Evolutionary conservation across 2,797 vertebrate genomes (phyloP).

Genomic region (Gymnoscopelus microlampas): DNA sequence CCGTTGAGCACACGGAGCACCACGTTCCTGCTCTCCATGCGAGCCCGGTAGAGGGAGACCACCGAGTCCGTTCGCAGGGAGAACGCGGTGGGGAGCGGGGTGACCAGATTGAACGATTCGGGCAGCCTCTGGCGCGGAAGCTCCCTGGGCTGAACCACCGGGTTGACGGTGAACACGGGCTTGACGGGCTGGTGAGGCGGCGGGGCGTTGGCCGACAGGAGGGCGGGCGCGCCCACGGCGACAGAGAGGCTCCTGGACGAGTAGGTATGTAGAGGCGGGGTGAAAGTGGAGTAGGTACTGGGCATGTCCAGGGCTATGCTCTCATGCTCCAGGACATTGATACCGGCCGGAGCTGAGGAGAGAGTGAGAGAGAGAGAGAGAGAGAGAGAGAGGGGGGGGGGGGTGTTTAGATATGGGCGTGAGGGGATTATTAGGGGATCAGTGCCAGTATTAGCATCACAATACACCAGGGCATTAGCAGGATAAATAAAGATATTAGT

Average conservation of each 20-base stretch:
- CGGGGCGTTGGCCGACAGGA: background rate
- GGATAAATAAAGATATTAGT: background rate
- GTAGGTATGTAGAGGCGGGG: slow-evolving; percentile 24
- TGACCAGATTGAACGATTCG: slow-evolving; percentile 81
- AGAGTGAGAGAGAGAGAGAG: slow-evolving; percentile 4
- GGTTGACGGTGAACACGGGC: slow-evolving; percentile 38
- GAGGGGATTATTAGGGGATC: background rate
- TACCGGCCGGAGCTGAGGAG: slow-evolving; percentile 75
- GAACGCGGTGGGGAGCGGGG: slow-evolving; percentile 71
- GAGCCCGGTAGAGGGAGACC: slow-evolving; percentile 80
- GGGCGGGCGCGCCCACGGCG: slow-evolving; percentile 11
- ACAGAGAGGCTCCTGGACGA: slow-evolving; percentile 35
- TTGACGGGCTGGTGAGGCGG: slow-evolving; percentile 8
- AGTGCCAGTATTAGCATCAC: slow-evolving; percentile 4
- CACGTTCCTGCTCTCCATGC: slow-evolving; percentile 84
- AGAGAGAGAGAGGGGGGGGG: no score
- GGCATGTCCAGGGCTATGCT: slow-evolving; percentile 77
- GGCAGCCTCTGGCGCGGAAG: slow-evolving; percentile 81
- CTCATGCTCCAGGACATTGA: slow-evolving; percentile 83
- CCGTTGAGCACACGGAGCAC: slow-evolving; percentile 82
- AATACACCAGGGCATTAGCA: background rate
- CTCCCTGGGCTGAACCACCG: slow-evolving; percentile 69
- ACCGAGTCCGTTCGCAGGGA: slow-evolving; percentile 66
- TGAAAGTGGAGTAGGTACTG: slow-evolving; percentile 79
- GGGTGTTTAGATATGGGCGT: background rate